A percentile compares a stretch with the other conserved stretches of the same genome.
Conservation (phyloP, 2,113 vertebrate genomes). For the Leucoraja erinaceus region DNA sequence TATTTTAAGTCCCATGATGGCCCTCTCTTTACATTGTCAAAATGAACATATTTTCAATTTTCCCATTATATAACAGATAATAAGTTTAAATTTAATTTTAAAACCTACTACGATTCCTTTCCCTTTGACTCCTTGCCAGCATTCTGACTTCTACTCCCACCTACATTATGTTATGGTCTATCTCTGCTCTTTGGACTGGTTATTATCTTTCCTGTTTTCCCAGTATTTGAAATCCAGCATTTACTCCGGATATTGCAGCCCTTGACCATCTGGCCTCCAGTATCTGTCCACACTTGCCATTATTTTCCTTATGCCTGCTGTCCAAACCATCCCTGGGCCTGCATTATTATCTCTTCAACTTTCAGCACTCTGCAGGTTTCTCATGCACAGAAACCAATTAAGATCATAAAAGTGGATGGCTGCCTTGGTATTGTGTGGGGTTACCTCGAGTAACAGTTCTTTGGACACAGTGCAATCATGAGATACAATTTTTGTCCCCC, state of each 20-base stretch:
- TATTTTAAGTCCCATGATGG: not conserved
- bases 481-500: not conserved
- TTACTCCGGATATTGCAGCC: not conserved
- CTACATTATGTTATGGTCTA: not conserved
- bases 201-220: constrained; percentile 7
- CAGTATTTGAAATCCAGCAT: not conserved
- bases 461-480: not conserved
- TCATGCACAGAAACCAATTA: not conserved
- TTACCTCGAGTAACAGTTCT: not conserved
- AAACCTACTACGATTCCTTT: not conserved
- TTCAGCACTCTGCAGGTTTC: not conserved
- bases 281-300: not conserved
- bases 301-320: not conserved
- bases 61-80: not conserved
- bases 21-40: not conserved
- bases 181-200: not conserved
- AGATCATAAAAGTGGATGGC: not conserved
- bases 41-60: not conserved
- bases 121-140: not conserved
- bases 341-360: not conserved
- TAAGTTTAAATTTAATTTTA: not conserved
- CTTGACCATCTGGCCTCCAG: not conserved
- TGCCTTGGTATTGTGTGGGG: not conserved
- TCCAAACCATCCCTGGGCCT: not conserved
- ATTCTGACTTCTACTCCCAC: not conserved